Evolutionary conservation across 64 coral and sea anemone genomes (phyloP).

Genomic region (Actinia tenebrosa): DNA sequence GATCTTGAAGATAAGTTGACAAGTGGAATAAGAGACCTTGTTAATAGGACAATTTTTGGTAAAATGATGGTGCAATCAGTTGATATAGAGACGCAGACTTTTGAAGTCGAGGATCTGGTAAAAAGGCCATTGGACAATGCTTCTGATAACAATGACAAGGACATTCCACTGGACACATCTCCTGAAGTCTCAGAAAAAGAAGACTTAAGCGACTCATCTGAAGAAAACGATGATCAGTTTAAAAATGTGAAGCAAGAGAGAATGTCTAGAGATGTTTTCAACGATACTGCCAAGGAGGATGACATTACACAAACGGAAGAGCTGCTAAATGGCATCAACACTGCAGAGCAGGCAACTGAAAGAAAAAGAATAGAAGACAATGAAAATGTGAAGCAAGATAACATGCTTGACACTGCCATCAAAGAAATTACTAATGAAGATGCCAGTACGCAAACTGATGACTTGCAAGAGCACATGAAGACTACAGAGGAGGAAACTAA

Average conservation of each 20-base stretch:
- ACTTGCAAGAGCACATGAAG: background rate
- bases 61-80: background rate
- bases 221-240: background rate
- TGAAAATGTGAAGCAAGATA: background rate
- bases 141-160: background rate
- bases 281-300: too few relatives aligned
- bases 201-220: background rate
- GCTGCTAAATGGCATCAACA: too few relatives aligned
- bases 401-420: too few relatives aligned
- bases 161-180: background rate
- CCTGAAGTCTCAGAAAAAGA: background rate
- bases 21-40: conserved; percentile 38
- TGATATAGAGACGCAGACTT: conserved; percentile 22
- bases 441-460: background rate
- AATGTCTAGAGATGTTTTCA: too few relatives aligned
- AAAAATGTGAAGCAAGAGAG: background rate
- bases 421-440: background rate
- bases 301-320: background rate
- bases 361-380: background rate
- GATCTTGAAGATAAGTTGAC: conserved; percentile 52
- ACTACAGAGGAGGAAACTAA: background rate
- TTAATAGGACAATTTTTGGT: conserved; percentile 60
- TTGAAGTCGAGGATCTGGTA: background rate
- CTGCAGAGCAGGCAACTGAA: background rate
- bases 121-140: background rate